These are phyloP conservation scores for Scomberomorus guttatus DNA, from an alignment of 2,797 vertebrate species.

Conservation along the genomic window DNA sequence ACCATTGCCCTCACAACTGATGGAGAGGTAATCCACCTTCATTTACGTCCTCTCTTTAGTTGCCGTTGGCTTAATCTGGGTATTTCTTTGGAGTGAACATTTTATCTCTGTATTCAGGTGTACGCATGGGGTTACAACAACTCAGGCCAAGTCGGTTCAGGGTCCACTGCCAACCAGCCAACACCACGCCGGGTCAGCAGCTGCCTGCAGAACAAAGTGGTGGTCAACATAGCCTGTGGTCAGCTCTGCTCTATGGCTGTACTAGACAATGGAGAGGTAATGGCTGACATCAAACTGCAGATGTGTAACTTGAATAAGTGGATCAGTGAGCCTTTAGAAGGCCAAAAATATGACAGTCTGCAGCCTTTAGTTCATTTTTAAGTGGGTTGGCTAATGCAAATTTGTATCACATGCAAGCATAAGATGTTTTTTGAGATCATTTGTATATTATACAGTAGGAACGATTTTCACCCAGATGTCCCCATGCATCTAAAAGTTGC, in stretches of 20 bases:
- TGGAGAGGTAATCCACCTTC: conserved; percentile 89
- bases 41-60: not conserved
- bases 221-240: conserved; percentile 95
- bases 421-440: no score
- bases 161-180: conserved; percentile 97
- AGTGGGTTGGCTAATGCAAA: not conserved
- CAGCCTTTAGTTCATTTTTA: not conserved
- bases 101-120: conserved; percentile 83
- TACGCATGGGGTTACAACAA: conserved; percentile 99
- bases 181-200: conserved; percentile 96
- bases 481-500: not conserved
- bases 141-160: conserved; percentile 97
- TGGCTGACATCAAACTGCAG: not conserved
- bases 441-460: not conserved
- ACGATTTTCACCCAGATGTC: not conserved
- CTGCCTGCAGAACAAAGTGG: conserved; percentile 95
- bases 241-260: conserved; percentile 99
- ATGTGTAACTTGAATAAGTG: conserved; percentile 10
- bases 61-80: not conserved
- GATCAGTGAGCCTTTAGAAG: not conserved
- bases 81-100: not conserved
- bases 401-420: not conserved
- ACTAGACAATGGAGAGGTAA: conserved; percentile 96
- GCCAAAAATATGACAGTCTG: not conserved
- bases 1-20: conserved; percentile 95